Evolutionary conservation across 1,140 invertebrate genomes (phyloP), one percentile per base, ranked within the genome.

Genomic region (Papilio machaon): DNA sequence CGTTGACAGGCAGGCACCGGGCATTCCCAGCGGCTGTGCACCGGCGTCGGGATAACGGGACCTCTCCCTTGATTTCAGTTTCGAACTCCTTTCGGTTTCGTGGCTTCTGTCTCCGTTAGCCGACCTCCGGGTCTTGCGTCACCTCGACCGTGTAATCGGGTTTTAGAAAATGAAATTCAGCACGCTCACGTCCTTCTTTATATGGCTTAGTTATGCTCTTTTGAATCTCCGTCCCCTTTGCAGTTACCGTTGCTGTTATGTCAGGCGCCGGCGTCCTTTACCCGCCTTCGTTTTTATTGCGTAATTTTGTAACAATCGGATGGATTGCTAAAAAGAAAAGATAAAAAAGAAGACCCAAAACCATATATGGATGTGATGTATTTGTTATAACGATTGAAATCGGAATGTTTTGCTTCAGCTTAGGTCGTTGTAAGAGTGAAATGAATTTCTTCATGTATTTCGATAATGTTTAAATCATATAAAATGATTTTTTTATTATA

Each of bases 151-250:
- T 87, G 90, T 92, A 91, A 94, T 92, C 92, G 91, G 87, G 91
- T 92, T 94, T 94, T 93, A 94, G 92, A 94, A 94, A 94, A 92
- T 94, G 92, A 94, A 94, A 94, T 91, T 92, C 90, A 91, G 90
- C 85, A 83, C 87, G 88, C 85, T 88, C 90, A 89, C 90, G 89
- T 89, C 89, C 89, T 89, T 90, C 91, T 91, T 89, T 91, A 92
- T 92, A 90, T 91, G 89, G 89, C 79, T 75, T 85, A 81, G 84
- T 89, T 91, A 89, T 91, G 87, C 82, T 87, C 86, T 89, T 87
- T 89, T 85, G 88, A 87, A 82, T 82, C 85, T 87, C 83, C 83
- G 85, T 80, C 78, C 83, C 84, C 83, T 84, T 86, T 81, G 85
- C 47, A 82, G 85, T 85, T 85, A 89, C 85, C 80, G 86, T 82